Base-by-base conservation (phyloP, 2,797 vertebrate species). In the Setipinna tenuifilis region DNA sequence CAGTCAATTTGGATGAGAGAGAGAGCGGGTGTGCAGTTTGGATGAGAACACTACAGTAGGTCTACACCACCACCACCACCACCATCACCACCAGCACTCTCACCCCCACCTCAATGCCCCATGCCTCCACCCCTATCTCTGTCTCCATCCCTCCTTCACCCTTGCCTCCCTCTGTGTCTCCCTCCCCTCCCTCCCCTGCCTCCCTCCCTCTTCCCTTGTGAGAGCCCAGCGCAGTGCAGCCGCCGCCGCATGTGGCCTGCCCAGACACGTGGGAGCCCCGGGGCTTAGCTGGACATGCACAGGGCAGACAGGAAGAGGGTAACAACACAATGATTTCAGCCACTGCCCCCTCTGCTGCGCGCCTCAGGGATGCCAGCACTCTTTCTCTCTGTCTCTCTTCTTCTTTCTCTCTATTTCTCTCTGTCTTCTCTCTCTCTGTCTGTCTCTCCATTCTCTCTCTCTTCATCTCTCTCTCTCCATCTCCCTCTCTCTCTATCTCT, bases 341-440 rank as follows among this genome's bases (percentile, higher is more conserved):
- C 71, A 78, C 71, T 41, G 71, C 71, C 71, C 46, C 71, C 71
- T 78, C 71, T 41, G 71, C 71, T 44, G 31, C 21, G 31, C 44
- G 71, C 71, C 71, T 78, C 17, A 7, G 71, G 71, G 35, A 78
- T 44, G 71, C 31, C 71, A 78, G 35, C 19, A 44, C 35, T 12
- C 61, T 21, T n/a, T 23, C 61, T 23, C 61, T 25, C 61, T 54
- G n/a, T 25, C n/a, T n/a, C 61, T 23, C n/a, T 86, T 83, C 85
- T 81, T 75, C 84, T 65, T 50, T 83, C 84, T 85, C 87, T 78
- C 78, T 82, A 80, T 84, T 71, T 84, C 78, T 83, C 82, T 65
- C 78, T 83, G n/a, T 14, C 65, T 14, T 35, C 12, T 35, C 68
- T 7, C 68, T 1, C 68, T 35, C 68, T 35, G 25, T 48, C 46